Base-by-base conservation (phyloP, 2,888 invertebrate genomes). In the Papilio demoleus region DNA sequence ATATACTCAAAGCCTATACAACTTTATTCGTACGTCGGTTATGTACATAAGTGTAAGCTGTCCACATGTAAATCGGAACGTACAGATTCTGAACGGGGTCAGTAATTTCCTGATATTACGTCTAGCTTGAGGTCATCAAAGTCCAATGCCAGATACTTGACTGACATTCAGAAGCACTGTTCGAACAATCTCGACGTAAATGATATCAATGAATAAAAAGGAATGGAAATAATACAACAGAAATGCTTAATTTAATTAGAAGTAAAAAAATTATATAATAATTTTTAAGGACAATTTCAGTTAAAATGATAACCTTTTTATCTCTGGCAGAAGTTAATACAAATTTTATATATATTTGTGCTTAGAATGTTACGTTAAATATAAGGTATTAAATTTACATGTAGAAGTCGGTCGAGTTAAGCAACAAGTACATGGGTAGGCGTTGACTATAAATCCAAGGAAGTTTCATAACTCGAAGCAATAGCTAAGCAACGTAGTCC, bases 401-500 rank as follows among this genome's bases (percentile, higher is more conserved):
- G n/a, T n/a, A n/a, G n/a, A n/a, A n/a, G n/a, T n/a, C n/a, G n/a
- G 76, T 76, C 72, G 76, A 75, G 76, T 72, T 73, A 67, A 72
- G 72, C 75, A 77, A 79, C 76, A 76, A 75, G 74, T 77, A 74
- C 76, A 75, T 73, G 73, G 76, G 77, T 63, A 34, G 78, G 76
- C 75, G 73, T 77, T 73, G 78, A 77, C 81, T 81, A 79, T 83
- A 85, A 83, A 84, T 83, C 79, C 76, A 72, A 71, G 73, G 70
- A 78, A 81, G 80, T 83, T 85, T 85, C 80, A 81, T 82, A 83
- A 82, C 82, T 80, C 76, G 74, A 75, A 75, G 70, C 74, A 73
- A 72, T 67, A 72, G 76, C 67, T 64, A 63, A 70, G 72, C 68
- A 70, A 75, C 74, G 73, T 71, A 75, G 76, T 74, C 78, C 77